Evolutionary conservation across 2,113 vertebrate species (phyloP).

Genomic region (western clawed frog (Xenopus tropicalis)): UCB_Xtro_10.0 CM004443.2:102946501-102947000

Average conservation of each 20-base stretch:
- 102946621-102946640: slow-evolving; percentile 83
- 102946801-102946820: slow-evolving; percentile 81
- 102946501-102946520: too few relatives aligned
- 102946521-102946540: too few relatives aligned
- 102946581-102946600: background rate
- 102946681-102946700: slow-evolving; percentile 87
- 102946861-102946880: slow-evolving; percentile 75
- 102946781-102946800: slow-evolving; percentile 87
- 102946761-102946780: slow-evolving; percentile 85
- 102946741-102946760: slow-evolving; percentile 81
- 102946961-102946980: background rate
- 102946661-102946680: slow-evolving; percentile 92
- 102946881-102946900: background rate
- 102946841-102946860: slow-evolving; percentile 77
- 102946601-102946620: background rate
- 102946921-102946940: background rate
- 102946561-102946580: too few relatives aligned
- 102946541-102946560: too few relatives aligned
- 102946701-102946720: slow-evolving; percentile 78
- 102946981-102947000: background rate
- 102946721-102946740: slow-evolving; percentile 54
- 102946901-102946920: slow-evolving; percentile 3
- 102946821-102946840: slow-evolving; percentile 70
- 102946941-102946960: background rate
- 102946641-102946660: slow-evolving; percentile 92